Evolutionary conservation across 1,140 invertebrate species (phyloP).

Genomic region (Ganaspis sp.): DNA sequence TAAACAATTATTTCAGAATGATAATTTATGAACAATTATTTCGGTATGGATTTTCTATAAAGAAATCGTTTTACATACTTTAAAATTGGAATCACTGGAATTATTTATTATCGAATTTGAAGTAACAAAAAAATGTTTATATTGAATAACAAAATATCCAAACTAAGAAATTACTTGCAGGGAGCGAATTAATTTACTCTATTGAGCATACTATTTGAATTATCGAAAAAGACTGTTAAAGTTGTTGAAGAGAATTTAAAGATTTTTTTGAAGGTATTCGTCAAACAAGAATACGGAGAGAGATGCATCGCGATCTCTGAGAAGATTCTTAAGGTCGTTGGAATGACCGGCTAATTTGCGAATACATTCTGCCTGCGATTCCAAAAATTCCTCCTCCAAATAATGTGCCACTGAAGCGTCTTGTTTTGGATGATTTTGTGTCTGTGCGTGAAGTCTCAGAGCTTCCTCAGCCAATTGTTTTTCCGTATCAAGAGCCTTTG

Average conservation of each 20-base stretch:
- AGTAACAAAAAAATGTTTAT: too few relatives aligned
- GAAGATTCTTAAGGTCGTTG: slow-evolving; percentile 82
- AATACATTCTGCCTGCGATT: slow-evolving; percentile 81
- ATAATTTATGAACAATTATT: too few relatives aligned
- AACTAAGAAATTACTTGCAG: neutral
- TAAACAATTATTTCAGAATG: too few relatives aligned
- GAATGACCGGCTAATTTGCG: slow-evolving; percentile 84
- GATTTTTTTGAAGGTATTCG: slow-evolving; percentile 83
- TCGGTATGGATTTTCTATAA: too few relatives aligned
- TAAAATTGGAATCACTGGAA: too few relatives aligned
- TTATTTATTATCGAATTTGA: too few relatives aligned
- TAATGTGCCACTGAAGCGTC: slow-evolving; percentile 80
- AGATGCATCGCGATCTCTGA: slow-evolving; percentile 79
- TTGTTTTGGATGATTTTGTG: slow-evolving; percentile 61
- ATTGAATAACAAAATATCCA: neutral
- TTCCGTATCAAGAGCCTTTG: slow-evolving; percentile 84
- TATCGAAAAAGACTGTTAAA: slow-evolving; percentile 10
- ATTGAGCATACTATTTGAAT: neutral
- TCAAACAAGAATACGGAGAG: slow-evolving; percentile 85
- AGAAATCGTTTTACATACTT: too few relatives aligned
- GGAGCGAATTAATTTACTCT: neutral
- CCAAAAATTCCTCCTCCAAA: slow-evolving; percentile 85
- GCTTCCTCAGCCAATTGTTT: slow-evolving; percentile 84
- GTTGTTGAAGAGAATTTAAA: slow-evolving; percentile 50
- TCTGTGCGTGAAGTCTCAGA: slow-evolving; percentile 79